Conservation (phyloP, 2,113 vertebrate species). For the Cavia aperea region DNA sequence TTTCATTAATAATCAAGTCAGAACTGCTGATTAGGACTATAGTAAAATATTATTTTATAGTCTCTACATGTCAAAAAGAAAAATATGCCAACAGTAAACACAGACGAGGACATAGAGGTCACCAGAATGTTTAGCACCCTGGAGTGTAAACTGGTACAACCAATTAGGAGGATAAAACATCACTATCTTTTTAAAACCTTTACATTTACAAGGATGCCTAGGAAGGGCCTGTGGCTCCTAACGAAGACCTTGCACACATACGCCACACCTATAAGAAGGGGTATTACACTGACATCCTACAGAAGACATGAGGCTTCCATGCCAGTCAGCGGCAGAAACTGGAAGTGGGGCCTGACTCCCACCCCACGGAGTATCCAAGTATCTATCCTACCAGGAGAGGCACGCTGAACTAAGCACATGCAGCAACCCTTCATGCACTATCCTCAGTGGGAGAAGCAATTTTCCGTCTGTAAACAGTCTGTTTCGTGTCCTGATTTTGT, state of each 20-base stretch:
- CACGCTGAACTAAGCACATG: background rate
- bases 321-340: background rate
- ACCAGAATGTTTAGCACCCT: background rate
- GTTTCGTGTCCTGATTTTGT: background rate
- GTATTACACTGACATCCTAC: background rate
- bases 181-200: background rate
- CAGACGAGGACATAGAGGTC: background rate
- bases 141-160: background rate
- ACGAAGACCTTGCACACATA: background rate
- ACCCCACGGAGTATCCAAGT: background rate
- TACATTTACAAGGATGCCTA: background rate
- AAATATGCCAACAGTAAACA: background rate
- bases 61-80: slow-evolving; percentile 23
- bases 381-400: background rate
- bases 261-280: no score
- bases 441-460: background rate
- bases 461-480: background rate
- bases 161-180: background rate
- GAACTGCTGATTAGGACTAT: slow-evolving; percentile 15
- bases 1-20: slow-evolving; percentile 8
- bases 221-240: background rate
- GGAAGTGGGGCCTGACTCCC: background rate
- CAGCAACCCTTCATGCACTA: background rate
- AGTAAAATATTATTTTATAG: slow-evolving; percentile 1
- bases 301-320: background rate